Evolutionary conservation across 2,888 invertebrate species (phyloP).

Genomic region (Eupithecia exiguata): DNA sequence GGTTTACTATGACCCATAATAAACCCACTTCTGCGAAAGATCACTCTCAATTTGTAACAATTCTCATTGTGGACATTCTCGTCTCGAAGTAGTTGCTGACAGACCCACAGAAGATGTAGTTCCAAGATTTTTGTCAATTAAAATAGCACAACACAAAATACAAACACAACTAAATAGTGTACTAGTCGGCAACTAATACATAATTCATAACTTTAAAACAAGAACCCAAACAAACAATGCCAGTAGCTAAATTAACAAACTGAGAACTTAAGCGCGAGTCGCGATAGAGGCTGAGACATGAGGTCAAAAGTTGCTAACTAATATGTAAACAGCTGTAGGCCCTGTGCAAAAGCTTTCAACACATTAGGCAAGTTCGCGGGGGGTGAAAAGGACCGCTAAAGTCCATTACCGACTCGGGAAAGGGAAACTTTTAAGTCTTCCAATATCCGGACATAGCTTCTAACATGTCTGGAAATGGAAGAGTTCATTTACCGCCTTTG

Average conservation of each 20-base stretch:
- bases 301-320: conserved; percentile 13
- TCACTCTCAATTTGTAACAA: neutral
- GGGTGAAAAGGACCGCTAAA: conserved; percentile 27
- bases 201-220: neutral
- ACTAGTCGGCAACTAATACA: neutral
- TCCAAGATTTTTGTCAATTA: neutral
- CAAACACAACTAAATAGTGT: neutral
- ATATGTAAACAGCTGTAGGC: conserved; percentile 21
- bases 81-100: neutral
- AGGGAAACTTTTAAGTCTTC: conserved; percentile 39
- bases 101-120: neutral
- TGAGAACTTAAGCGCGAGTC: neutral
- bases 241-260: neutral
- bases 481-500: neutral
- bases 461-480: conserved; percentile 6
- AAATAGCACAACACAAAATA: neutral
- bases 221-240: neutral
- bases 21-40: neutral
- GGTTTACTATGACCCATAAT: neutral
- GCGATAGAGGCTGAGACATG: neutral
- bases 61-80: neutral
- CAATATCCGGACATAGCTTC: conserved; percentile 21
- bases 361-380: conserved; percentile 22
- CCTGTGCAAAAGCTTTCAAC: conserved; percentile 10
- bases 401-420: conserved; percentile 21